Evolutionary conservation across 64 coral and sea anemone species (phyloP).

Genomic region (Dendronephthya gigantea): DNA sequence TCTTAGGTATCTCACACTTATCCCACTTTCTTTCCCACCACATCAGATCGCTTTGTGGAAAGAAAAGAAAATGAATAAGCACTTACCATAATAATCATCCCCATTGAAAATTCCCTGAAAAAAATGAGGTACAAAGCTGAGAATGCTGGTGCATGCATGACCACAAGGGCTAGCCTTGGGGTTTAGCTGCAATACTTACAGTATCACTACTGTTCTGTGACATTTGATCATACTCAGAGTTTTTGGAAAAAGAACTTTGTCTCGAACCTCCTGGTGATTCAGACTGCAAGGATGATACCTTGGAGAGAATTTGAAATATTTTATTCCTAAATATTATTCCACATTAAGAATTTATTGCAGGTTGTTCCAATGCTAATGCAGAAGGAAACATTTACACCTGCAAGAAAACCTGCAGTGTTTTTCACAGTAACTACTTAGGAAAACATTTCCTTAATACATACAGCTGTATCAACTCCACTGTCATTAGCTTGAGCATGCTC

Average conservation of each 20-base stretch:
- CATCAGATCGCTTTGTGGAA: neutral
- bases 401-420: too few species aligned
- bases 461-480: slow-evolving; percentile 51
- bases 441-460: too few species aligned
- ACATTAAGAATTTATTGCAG: too few species aligned
- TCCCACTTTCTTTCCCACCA: too few species aligned
- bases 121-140: too few species aligned
- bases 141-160: too few species aligned
- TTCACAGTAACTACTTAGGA: too few species aligned
- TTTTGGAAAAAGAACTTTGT: slow-evolving; percentile 2
- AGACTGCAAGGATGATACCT: slow-evolving; percentile 13
- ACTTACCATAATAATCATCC: slow-evolving; percentile 3
- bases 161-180: too few species aligned
- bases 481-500: slow-evolving; percentile 24
- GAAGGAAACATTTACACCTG: too few species aligned
- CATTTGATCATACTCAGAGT: slow-evolving; percentile 18
- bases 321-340: too few species aligned
- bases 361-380: too few species aligned
- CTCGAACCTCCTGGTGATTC: neutral
- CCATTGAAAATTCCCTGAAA: neutral
- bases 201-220: slow-evolving; percentile 33
- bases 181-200: slow-evolving; percentile 7
- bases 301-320: neutral
- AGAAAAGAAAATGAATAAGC: neutral
- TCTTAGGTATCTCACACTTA: too few species aligned